Evolutionary conservation across 2,113 vertebrate species (phyloP).

Genomic region (Sylvietta virens): DNA sequence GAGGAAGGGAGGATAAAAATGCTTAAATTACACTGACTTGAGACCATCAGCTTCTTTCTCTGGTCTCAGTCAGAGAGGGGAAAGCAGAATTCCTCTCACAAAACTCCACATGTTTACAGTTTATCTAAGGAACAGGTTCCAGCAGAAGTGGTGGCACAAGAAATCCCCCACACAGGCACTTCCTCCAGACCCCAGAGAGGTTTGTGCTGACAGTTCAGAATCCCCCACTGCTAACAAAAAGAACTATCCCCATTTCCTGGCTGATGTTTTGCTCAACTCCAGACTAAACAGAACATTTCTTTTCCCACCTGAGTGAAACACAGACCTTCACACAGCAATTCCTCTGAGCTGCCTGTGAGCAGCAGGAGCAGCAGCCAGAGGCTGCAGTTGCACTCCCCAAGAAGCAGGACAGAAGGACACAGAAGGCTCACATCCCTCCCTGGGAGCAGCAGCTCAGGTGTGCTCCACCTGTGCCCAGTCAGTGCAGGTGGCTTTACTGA

Average conservation of each 20-base stretch:
- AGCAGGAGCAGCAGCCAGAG: background rate
- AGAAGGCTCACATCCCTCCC: background rate
- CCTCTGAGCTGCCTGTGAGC: background rate
- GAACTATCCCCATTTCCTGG: background rate
- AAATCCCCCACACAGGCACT: background rate
- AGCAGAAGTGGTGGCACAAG: background rate
- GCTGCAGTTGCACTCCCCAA: background rate
- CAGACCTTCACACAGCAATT: background rate
- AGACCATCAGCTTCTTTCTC: background rate
- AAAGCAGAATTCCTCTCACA: background rate
- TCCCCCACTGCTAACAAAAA: background rate
- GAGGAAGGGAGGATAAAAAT: background rate
- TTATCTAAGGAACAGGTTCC: background rate
- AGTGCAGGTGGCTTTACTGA: background rate
- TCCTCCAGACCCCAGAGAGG: background rate
- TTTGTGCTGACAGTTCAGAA: background rate
- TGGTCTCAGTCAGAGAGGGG: background rate
- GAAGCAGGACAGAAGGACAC: background rate
- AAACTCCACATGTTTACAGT: fast-evolving
- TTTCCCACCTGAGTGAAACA: background rate
- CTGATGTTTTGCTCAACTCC: background rate
- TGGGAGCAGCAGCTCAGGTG: background rate
- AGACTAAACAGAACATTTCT: background rate
- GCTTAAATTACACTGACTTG: background rate
- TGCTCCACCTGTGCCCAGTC: background rate